Evolutionary conservation across 1,140 invertebrate species (phyloP), one percentile per base, ranked within the genome.

Genomic region (Neoseiulus cucumeris): DNA sequence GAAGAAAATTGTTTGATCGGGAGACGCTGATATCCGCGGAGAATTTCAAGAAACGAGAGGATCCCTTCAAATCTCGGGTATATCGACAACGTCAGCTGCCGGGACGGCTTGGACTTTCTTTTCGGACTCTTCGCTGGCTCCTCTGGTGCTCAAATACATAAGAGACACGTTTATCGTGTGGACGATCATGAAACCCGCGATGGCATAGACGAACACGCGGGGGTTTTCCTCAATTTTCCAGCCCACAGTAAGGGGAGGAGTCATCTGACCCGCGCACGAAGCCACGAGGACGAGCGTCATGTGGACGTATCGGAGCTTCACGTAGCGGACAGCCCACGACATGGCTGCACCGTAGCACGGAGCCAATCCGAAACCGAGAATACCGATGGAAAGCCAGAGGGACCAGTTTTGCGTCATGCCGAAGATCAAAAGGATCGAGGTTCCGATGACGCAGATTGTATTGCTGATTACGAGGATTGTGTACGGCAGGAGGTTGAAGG

Each of bases 251-350:
- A 59, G 22, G 14, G 51, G 51, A 1, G 51, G 51, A 5, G 22
- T 33, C 14, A 25, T 59, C 51, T 59, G 51, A 33, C 51, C 51
- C 17, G 33, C 22, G 51, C 51, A 59, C 1, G 51, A 59, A 6
- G 51, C 51, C 14, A 59, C 33, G 14, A 59, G 33, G 14, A 59
- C 51, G 14, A 59, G 33, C 1, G 51, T 59, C 51, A 59, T 59
- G 22, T 59, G 51, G 2, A 59, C 51, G 22, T 20, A 59, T 14
- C 51, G 51, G 14, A 59, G 51, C 14, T 33, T 25, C 14, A 59
- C 51, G 51, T 59, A 59, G 14, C 51, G 51, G 14, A 59, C 51
- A 33, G 51, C 22, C 51, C 51, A 59, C 25, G 51, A 25, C 51
- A 59, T 59, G 14, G 51, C 51, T 59, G 51, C 51, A 2, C 51